Evolutionary conservation across 2,797 vertebrate species (phyloP).

Genomic region (Lepidocolaptes lacrymiger): DNA sequence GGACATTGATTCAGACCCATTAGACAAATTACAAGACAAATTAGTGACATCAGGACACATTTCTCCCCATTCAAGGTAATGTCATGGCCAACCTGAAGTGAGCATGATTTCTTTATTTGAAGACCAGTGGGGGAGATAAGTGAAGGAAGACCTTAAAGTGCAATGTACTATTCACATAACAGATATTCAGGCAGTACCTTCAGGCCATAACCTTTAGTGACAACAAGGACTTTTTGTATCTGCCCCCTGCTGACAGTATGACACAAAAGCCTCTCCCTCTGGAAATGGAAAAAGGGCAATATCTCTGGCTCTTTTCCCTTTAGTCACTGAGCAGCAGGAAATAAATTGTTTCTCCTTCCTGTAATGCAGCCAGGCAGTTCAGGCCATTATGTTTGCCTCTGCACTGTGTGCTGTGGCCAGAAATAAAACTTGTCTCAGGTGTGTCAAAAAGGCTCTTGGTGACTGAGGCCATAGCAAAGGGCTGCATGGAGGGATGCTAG

Average conservation of each 20-base stretch:
- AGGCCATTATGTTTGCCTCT: neutral
- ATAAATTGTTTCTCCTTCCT: conserved; percentile 14
- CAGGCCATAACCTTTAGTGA: neutral
- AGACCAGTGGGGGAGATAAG: neutral
- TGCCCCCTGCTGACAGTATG: neutral
- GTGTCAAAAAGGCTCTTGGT: neutral
- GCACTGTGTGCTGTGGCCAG: neutral
- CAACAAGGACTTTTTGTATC: neutral
- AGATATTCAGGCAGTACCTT: neutral
- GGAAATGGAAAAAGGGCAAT: neutral
- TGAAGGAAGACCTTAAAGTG: neutral
- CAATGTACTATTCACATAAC: neutral
- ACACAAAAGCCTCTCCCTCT: neutral
- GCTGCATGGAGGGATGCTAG: neutral
- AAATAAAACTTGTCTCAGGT: neutral
- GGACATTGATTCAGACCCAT: neutral
- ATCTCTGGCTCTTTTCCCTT: neutral
- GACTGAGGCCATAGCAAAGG: neutral
- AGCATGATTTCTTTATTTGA: neutral
- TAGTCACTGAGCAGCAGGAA: conserved; percentile 1
- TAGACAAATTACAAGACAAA: neutral
- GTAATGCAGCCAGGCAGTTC: neutral
- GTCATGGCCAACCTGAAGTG: neutral
- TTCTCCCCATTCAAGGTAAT: neutral
- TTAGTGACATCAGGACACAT: neutral